A percentile compares a stretch with the other conserved stretches of the same genome.
phyloP scores from a whole-genome alignment of 2,113 vertebrate species.

The Ciconia stormi region DNA sequence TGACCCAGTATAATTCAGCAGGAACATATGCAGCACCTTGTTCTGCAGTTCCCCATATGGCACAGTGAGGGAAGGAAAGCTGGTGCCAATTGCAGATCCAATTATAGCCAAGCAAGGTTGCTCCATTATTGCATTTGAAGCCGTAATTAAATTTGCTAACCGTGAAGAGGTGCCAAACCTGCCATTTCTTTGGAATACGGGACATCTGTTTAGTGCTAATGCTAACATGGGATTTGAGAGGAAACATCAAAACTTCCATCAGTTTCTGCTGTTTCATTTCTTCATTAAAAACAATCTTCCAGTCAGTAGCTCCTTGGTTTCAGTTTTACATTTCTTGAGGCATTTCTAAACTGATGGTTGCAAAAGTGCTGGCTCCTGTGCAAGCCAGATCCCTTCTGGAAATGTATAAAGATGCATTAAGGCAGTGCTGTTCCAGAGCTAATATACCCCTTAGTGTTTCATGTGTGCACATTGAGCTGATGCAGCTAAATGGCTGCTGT shows the following conservation, averaged over 20 bases:
- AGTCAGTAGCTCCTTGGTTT: not conserved
- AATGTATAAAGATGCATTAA: rapidly evolving
- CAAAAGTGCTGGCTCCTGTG: not conserved
- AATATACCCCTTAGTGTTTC: rapidly evolving
- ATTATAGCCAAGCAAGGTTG: slow-evolving; percentile 73
- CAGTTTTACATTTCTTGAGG: not conserved
- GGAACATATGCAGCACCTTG: slow-evolving; percentile 56
- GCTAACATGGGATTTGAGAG: slow-evolving; percentile 7
- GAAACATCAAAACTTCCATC: slow-evolving; percentile 14
- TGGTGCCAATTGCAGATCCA: slow-evolving; percentile 69
- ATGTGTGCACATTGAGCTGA: not conserved
- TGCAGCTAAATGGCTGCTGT: not conserved
- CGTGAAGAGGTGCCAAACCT: slow-evolving; percentile 68
- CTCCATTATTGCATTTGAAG: slow-evolving; percentile 73
- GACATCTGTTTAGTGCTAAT: slow-evolving; percentile 70
- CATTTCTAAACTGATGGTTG: not conserved
- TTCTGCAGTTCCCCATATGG: slow-evolving; percentile 67
- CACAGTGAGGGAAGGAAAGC: slow-evolving; percentile 49
- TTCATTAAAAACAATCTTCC: not conserved
- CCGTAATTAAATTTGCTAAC: slow-evolving; percentile 73
- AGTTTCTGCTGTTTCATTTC: not conserved
- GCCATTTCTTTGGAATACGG: slow-evolving; percentile 61
- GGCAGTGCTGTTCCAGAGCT: not conserved
- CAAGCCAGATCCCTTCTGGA: not conserved
- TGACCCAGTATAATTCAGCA: slow-evolving; percentile 41